Evolutionary conservation across 2,797 vertebrate species (phyloP), one percentile per base, ranked within the genome.

Genomic region (Gobio occitaniae): DNA sequence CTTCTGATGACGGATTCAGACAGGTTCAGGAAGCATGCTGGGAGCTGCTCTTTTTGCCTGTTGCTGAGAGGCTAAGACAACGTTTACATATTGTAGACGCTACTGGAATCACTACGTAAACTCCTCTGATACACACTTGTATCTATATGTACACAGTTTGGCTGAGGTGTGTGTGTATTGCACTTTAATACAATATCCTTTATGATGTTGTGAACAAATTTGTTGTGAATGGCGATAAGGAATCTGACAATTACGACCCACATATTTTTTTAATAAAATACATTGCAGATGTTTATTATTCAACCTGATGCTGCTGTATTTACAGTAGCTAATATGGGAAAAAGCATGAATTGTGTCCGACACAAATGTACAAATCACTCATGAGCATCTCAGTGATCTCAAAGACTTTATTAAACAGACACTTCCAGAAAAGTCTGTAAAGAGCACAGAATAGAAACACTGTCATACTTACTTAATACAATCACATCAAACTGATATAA

Each of bases 41-140:
- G 98, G 97, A 99, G 93, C 89, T 89, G 8, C 96, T 99, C 86
- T 99, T 99, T 91, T 92, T 94, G 75, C 97, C 97, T 2, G 97
- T 97, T 84, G 98, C 97, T 78, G 92, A 95, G 87, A 96, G 96
- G 81, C 96, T 99, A 83, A 91, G 93, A 44, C 91, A 91, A 59
- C 94, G 92, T 70, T 94, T 98, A 78, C 93, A 93, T 91, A 91
- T 84, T 48, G 92, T 90, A 56, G 19, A 89, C 86, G 44, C 75
- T 88, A 79, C 69, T 90, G 79, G 90, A 93, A 70, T 21, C 32
- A 56, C 25, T 85, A 63, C 11, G 48, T 29, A 70, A 84, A 6
- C 65, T 48, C 4, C 41, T 66, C 66, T 78, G 50, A 84, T 17
- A 21, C 59, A 47, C 47, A 21, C 29, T 13, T 44, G 13, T 32